Evolutionary conservation across 2,797 vertebrate species (phyloP).

Genomic region (Microchirus variegatus): DNA sequence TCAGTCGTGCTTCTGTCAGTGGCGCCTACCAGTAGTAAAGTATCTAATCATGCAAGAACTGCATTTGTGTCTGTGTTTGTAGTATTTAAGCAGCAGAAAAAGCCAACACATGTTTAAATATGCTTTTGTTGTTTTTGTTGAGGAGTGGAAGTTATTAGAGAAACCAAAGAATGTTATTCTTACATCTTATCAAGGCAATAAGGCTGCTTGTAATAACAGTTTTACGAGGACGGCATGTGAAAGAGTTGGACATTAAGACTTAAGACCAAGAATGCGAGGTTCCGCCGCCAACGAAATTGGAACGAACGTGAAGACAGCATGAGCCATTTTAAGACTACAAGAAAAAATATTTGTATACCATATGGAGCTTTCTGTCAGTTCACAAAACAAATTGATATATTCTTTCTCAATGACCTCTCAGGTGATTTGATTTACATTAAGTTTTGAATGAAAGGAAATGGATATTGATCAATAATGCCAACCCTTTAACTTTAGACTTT

Average conservation of each 20-base stretch:
- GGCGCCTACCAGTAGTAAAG: constrained; percentile 3
- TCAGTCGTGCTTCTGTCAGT: neutral
- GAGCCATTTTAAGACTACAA: too few relatives aligned
- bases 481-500: neutral
- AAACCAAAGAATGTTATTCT: constrained; percentile 35
- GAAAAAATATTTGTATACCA: too few relatives aligned
- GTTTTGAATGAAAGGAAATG: too few relatives aligned
- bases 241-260: constrained; percentile 36
- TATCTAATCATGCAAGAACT: constrained; percentile 25
- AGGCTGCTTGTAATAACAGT: constrained; percentile 33
- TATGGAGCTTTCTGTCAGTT: too few relatives aligned
- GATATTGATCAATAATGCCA: too few relatives aligned
- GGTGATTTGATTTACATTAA: too few relatives aligned
- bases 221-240: constrained; percentile 26
- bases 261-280: neutral
- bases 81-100: constrained; percentile 8
- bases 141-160: constrained; percentile 33
- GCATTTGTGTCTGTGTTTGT: constrained; percentile 26
- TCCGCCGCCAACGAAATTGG: too few relatives aligned
- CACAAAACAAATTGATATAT: too few relatives aligned
- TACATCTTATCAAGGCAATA: constrained; percentile 49
- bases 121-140: constrained; percentile 26
- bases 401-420: too few relatives aligned
- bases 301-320: too few relatives aligned
- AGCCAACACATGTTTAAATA: constrained; percentile 36